Conservation (phyloP, 2,888 invertebrate genomes). For the Callyntrura sp. region DNA sequence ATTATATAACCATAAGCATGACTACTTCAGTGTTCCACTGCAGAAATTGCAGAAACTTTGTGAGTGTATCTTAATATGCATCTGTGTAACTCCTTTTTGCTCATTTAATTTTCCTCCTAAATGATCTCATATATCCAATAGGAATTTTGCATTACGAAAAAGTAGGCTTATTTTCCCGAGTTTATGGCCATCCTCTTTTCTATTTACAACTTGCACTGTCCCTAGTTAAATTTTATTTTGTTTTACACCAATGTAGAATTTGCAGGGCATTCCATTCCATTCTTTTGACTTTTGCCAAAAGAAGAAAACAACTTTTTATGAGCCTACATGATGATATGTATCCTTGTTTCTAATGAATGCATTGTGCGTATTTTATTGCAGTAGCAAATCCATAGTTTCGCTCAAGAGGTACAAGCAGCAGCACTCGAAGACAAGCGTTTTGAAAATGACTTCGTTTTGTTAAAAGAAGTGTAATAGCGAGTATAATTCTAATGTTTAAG, state of each 20-base stretch:
- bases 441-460: neutral
- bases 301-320: slow-evolving; percentile 14
- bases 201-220: slow-evolving; percentile 1
- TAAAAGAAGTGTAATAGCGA: slow-evolving; percentile 3
- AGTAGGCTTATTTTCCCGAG: slow-evolving; percentile 6
- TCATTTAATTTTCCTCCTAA: slow-evolving; percentile 65
- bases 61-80: slow-evolving; percentile 54
- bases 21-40: neutral
- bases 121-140: slow-evolving; percentile 69
- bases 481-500: slow-evolving; percentile 41
- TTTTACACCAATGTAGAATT: slow-evolving; percentile 14
- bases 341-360: slow-evolving; percentile 21
- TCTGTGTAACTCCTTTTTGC: slow-evolving; percentile 41
- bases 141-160: slow-evolving; percentile 45
- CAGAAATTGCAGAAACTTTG: slow-evolving; percentile 30
- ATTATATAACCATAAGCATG: too few species aligned
- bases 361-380: slow-evolving; percentile 41
- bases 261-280: neutral
- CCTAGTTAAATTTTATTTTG: neutral
- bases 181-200: slow-evolving; percentile 15
- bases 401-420: neutral
- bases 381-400: neutral
- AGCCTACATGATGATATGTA: neutral
- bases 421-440: slow-evolving; percentile 54
- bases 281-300: too few species aligned